Percentiles rank a stretch among this genome's conserved stretches.
These are phyloP conservation scores for Oasisia sp. DNA, from an alignment of 2,888 invertebrate genomes.

Conservation along the genomic window DNA sequence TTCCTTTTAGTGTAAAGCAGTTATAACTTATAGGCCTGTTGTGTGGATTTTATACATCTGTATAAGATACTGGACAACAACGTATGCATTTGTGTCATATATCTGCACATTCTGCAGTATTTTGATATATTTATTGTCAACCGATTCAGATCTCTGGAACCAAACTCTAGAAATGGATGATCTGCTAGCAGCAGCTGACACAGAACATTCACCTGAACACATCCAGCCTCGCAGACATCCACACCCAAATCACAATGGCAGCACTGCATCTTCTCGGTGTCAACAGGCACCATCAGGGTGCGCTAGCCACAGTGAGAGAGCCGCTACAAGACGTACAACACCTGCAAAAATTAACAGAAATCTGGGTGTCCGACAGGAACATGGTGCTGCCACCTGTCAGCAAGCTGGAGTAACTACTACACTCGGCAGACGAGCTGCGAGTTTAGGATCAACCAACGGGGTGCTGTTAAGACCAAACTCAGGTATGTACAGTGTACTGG, in stretches of 20 bases:
- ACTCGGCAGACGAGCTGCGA: background rate
- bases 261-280: background rate
- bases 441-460: background rate
- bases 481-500: background rate
- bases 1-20: background rate
- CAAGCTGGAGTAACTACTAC: background rate
- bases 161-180: conserved; percentile 48
- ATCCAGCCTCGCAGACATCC: background rate
- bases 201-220: background rate
- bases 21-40: too few species aligned
- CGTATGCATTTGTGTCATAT: background rate
- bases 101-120: background rate
- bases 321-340: background rate
- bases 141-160: conserved; percentile 54
- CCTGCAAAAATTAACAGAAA: background rate
- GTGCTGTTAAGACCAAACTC: background rate
- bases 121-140: conserved; percentile 36
- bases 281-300: background rate
- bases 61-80: background rate
- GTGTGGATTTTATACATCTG: background rate
- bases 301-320: background rate
- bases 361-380: background rate
- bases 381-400: conserved; percentile 9
- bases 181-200: conserved; percentile 19
- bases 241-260: background rate